These are phyloP conservation scores for Zenarchopterus dispar DNA, from an alignment of 2,797 vertebrate species.

Conservation along the genomic window DNA sequence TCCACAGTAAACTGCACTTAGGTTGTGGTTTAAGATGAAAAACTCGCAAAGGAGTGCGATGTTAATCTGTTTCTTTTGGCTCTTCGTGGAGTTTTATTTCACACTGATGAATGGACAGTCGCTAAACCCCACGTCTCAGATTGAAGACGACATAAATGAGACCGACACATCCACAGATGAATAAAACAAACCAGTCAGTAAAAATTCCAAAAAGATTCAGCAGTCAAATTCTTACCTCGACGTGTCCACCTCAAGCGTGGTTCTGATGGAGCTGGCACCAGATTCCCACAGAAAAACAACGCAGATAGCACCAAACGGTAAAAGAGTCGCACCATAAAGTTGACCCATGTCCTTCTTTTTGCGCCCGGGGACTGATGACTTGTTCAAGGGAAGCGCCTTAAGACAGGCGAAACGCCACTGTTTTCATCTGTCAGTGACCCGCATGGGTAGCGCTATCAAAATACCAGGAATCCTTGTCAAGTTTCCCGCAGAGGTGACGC, in stretches of 20 bases:
- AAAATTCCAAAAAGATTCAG: not conserved
- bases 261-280: conserved; percentile 73
- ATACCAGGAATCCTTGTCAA: conserved; percentile 38
- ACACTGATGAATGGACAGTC: not conserved
- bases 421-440: conserved; percentile 48
- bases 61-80: not conserved
- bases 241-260: conserved; percentile 68
- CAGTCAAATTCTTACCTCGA: conserved; percentile 58
- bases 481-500: conserved; percentile 59
- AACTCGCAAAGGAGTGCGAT: not conserved
- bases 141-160: not conserved
- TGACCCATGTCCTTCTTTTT: conserved; percentile 76
- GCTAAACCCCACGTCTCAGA: not conserved
- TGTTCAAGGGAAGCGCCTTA: conserved; percentile 31
- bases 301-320: conserved; percentile 72
- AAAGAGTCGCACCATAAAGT: conserved; percentile 69
- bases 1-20: not conserved
- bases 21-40: not conserved
- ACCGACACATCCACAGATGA: conserved; percentile 2
- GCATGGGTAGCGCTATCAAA: conserved; percentile 20
- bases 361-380: conserved; percentile 52
- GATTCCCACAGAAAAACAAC: conserved; percentile 73
- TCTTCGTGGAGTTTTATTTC: no score
- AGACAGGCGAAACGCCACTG: conserved; percentile 36
- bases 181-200: not conserved